These are phyloP conservation scores for Sarcophaga subvicina DNA, from an alignment of 2,888 invertebrate genomes.

Conservation along the genomic window DNA sequence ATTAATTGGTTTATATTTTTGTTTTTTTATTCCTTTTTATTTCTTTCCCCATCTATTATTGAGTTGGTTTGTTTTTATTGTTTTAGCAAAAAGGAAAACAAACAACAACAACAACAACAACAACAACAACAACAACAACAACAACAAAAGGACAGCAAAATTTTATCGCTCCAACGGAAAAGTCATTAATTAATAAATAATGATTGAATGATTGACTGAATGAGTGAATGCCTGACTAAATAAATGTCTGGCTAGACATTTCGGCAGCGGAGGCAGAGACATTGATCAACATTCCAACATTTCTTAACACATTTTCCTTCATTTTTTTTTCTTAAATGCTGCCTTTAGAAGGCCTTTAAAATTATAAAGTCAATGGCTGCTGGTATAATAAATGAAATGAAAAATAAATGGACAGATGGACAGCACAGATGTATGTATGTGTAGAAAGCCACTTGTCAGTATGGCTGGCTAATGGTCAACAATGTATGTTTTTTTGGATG, in stretches of 20 bases:
- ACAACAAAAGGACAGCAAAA: not conserved
- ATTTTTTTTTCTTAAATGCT: not conserved
- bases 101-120: slow-evolving; percentile 19
- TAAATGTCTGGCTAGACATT: slow-evolving; percentile 28
- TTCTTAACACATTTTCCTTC: not conserved
- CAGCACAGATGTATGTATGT: no score
- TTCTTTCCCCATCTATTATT: slow-evolving; percentile 22
- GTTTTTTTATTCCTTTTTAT: not conserved
- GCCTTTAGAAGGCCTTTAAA: not conserved
- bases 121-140: not conserved
- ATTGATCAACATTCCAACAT: not conserved
- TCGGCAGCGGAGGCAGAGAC: not conserved
- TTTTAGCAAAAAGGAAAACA: slow-evolving; percentile 13
- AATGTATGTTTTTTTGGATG: slow-evolving; percentile 42
- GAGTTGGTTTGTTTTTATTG: slow-evolving; percentile 14
- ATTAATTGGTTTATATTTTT: not conserved
- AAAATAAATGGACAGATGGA: not conserved
- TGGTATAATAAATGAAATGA: not conserved
- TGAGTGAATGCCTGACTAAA: slow-evolving; percentile 45
- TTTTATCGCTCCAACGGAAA: slow-evolving; percentile 58
- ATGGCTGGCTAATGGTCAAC: slow-evolving; percentile 28
- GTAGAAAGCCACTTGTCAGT: not conserved
- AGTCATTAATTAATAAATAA: slow-evolving; percentile 65
- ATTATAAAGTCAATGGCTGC: not conserved
- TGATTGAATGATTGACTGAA: slow-evolving; percentile 28